Evolutionary conservation across 2,113 vertebrate species (phyloP), one percentile per base, ranked within the genome.

Genomic region (Pseudopodoces humilis): DNA sequence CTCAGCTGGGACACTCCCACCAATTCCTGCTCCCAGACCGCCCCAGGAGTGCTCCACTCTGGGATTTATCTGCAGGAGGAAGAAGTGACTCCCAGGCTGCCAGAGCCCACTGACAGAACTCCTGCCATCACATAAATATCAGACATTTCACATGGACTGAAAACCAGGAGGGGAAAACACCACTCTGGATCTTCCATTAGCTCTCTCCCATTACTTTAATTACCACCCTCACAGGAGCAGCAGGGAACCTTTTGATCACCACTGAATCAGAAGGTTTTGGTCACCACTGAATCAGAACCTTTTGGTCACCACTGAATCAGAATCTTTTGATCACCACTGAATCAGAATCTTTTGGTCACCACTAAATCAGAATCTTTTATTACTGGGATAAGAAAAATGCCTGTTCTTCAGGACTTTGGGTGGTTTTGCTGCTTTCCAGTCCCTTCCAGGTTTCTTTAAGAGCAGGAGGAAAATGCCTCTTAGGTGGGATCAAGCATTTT

Each of bases 51-150:
- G 88, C 89, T 87, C 83, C 46, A 10, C 28, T 50, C 84, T 33
- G 65, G 19, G 85, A 78, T 84, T 78, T 44, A 64, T 64, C 12
- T 47, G 70, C 44, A 43, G 50, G 74, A 82, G 68, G 21, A 59
- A 75, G 59, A 41, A 31, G 53, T 0, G 14, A 37, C 9, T 78
- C 17, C 44, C 22, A 23, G 63, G 2, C 86, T 11, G 30, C 16
- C 58, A 28, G 17, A 52, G 56, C 16, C 5, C 31, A 4, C 1
- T 4, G 37, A 4, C 31, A 53, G 20, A 15, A 16, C 8, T 20
- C 5, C 43, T 24, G 60, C 2, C n/a, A 7, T 5, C 10, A 1
- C 0, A 3, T 0, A 25, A 58, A 30, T 3, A 20, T 9, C 83
- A 13, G 20, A 7, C 0, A 20, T 16, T 49, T 7, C 35, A 13